Evolutionary conservation across 2,888 invertebrate species (phyloP).

Genomic region (Volucella bombylans): DNA sequence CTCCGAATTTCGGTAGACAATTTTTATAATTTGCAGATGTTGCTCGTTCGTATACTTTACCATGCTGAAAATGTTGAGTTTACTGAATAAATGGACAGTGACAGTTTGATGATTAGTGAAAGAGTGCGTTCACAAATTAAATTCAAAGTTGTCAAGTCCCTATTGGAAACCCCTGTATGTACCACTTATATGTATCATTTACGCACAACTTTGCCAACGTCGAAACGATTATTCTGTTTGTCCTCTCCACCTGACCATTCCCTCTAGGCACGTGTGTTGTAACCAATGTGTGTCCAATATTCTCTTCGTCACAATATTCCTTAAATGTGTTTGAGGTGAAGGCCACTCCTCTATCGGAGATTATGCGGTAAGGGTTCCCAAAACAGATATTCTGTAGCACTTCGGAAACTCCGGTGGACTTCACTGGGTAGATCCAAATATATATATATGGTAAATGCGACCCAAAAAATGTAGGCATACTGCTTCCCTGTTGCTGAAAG

Average conservation of each 20-base stretch:
- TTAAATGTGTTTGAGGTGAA: constrained; percentile 58
- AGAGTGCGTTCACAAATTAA: too few relatives aligned
- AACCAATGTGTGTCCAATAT: constrained; percentile 27
- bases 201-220: constrained; percentile 10
- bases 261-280: constrained; percentile 57
- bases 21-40: too few relatives aligned
- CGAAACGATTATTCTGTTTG: constrained; percentile 17
- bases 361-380: constrained; percentile 47
- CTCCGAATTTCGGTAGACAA: too few relatives aligned
- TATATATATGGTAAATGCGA: constrained; percentile 80
- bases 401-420: constrained; percentile 71
- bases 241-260: constrained; percentile 42
- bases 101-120: too few relatives aligned
- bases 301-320: constrained; percentile 30
- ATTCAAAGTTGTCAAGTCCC: too few relatives aligned
- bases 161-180: too few relatives aligned
- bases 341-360: constrained; percentile 58
- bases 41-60: too few relatives aligned
- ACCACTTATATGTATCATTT: constrained; percentile 21
- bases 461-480: constrained; percentile 76
- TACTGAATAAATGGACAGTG: too few relatives aligned
- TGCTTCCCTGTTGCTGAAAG: neutral
- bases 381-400: constrained; percentile 31
- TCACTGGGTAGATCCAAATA: constrained; percentile 79
- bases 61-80: too few relatives aligned